These are phyloP conservation scores for Antidorcas marsupialis DNA, from an alignment of 2,113 vertebrate species.

Conservation along the genomic window DNA sequence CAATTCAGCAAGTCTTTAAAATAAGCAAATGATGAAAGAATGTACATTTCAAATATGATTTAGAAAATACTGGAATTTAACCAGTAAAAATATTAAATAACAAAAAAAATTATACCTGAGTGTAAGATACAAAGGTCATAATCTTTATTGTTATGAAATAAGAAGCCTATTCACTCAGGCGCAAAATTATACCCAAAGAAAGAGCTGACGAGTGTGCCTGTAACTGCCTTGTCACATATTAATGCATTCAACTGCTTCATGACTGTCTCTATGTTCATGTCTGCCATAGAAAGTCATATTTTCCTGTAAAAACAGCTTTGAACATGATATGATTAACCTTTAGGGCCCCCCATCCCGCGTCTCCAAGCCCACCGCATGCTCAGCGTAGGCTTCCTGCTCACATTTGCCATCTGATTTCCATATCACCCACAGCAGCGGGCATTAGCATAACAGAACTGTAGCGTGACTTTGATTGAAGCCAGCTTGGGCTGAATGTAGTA, in stretches of 20 bases:
- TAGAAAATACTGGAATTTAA: slow-evolving; percentile 1
- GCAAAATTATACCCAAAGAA: slow-evolving; percentile 31
- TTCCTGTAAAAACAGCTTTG: slow-evolving; percentile 78
- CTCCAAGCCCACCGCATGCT: slow-evolving; percentile 69
- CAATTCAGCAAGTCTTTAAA: background rate
- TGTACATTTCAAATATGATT: background rate
- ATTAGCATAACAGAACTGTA: slow-evolving; percentile 84
- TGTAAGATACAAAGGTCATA: slow-evolving; percentile 3
- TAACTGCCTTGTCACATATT: slow-evolving; percentile 28
- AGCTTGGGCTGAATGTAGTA: slow-evolving; percentile 77
- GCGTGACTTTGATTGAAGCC: slow-evolving; percentile 84
- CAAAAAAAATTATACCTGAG: background rate
- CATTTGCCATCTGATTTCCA: slow-evolving; percentile 83
- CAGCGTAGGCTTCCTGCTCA: slow-evolving; percentile 78
- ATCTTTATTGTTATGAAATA: slow-evolving; percentile 32
- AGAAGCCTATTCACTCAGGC: slow-evolving; percentile 24
- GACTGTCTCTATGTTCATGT: slow-evolving; percentile 75
- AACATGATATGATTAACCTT: slow-evolving; percentile 86
- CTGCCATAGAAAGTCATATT: slow-evolving; percentile 67
- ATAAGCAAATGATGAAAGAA: background rate
- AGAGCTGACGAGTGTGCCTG: background rate
- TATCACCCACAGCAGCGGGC: slow-evolving; percentile 66
- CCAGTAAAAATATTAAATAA: background rate
- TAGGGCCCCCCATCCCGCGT: slow-evolving; percentile 68
- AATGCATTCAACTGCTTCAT: slow-evolving; percentile 49